Conservation (phyloP, 2,113 vertebrate species). For the Proteles cristata region DNA sequence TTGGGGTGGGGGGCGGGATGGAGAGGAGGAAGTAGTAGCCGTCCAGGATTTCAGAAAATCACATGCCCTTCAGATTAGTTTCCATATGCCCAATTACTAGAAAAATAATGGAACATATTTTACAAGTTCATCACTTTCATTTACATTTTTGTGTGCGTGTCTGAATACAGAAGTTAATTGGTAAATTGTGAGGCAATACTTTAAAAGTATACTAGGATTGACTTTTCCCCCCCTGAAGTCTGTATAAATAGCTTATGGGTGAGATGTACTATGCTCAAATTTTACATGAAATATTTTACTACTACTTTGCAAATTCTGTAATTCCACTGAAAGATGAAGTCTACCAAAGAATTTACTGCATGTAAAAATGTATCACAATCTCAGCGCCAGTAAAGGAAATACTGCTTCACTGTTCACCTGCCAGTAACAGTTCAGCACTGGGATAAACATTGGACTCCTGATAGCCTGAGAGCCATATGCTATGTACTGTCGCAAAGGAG, state of each 20-base stretch:
- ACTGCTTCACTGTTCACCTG: conserved; percentile 34
- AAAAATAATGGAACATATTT: conserved; percentile 6
- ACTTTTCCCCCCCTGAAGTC: not conserved
- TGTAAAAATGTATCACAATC: conserved; percentile 61
- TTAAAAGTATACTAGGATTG: not conserved
- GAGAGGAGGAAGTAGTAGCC: not conserved
- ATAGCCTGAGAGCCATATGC: conserved; percentile 62
- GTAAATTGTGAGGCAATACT: conserved; percentile 35
- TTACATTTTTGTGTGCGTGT: not conserved
- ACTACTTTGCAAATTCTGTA: conserved; percentile 49
- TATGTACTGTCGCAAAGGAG: conserved; percentile 68
- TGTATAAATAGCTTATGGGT: conserved; percentile 31
- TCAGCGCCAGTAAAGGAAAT: conserved; percentile 29
- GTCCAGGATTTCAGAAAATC: not conserved
- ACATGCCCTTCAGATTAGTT: not conserved
- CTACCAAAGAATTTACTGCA: conserved; percentile 84
- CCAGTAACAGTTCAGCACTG: not conserved
- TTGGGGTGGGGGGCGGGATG: not conserved
- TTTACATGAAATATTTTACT: conserved; percentile 43
- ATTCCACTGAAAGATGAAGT: conserved; percentile 52
- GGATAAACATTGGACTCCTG: not conserved
- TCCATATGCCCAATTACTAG: not conserved
- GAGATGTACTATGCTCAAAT: conserved; percentile 47
- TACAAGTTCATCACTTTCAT: not conserved
- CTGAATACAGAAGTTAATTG: conserved; percentile 16